phyloP scores from a whole-genome alignment of 2,113 vertebrate species.

The Typhlomys cinereus region DNA sequence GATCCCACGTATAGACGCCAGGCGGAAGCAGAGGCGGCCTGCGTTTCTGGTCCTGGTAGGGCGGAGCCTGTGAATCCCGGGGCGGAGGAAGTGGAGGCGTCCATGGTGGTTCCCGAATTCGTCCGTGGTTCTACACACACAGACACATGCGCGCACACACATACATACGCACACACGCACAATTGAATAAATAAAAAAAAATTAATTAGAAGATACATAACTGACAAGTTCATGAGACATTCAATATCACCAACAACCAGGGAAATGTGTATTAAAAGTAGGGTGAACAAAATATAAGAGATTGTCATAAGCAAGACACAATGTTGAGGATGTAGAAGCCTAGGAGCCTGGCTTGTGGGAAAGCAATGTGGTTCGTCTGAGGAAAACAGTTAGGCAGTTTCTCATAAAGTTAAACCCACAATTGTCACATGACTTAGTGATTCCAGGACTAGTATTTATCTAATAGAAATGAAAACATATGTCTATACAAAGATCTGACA shows the following conservation, averaged over 20 bases:
- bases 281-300: conserved; percentile 24
- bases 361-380: conserved; percentile 4
- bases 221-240: neutral
- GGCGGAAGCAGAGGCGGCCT: too few species aligned
- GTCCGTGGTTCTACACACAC: too few species aligned
- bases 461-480: conserved; percentile 48
- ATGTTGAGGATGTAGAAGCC: neutral
- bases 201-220: conserved; percentile 8
- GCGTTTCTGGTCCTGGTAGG: too few species aligned
- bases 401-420: conserved; percentile 56
- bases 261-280: conserved; percentile 44
- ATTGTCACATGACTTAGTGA: conserved; percentile 46
- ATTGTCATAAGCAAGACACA: neutral
- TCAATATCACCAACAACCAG: neutral
- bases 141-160: too few species aligned
- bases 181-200: too few species aligned
- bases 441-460: neutral
- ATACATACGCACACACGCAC: too few species aligned
- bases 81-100: too few species aligned
- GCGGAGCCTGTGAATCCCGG: too few species aligned
- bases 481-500: conserved; percentile 33
- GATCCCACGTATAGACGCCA: too few species aligned
- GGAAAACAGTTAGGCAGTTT: conserved; percentile 36
- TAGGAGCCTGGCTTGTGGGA: neutral
- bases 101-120: too few species aligned